Evolutionary conservation across 1,140 invertebrate genomes (phyloP).

Genomic region (Mactra quadrangularis): DNA sequence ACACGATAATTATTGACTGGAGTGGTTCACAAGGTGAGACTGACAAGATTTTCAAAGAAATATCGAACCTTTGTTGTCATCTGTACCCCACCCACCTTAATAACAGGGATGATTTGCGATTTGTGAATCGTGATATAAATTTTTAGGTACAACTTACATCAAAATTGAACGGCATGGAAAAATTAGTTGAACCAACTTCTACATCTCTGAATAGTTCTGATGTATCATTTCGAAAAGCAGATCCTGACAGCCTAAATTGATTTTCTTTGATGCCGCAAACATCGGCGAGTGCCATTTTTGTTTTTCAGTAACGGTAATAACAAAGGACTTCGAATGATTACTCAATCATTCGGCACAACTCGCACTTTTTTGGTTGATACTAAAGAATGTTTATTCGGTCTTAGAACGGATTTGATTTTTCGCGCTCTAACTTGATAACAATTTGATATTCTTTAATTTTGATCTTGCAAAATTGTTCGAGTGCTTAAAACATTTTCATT

Average conservation of each 20-base stretch:
- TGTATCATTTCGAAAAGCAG: constrained; percentile 17
- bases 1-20: no score
- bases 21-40: no score
- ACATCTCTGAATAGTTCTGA: constrained; percentile 66
- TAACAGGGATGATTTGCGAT: constrained; percentile 34
- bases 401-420: no score
- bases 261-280: constrained; percentile 75
- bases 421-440: no score
- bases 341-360: no score
- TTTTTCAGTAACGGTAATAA: no score
- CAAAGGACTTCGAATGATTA: no score
- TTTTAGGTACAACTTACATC: constrained; percentile 71
- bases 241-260: constrained; percentile 59
- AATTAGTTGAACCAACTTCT: constrained; percentile 69
- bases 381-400: no score
- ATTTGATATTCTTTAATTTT: neutral
- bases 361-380: no score
- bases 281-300: constrained; percentile 80
- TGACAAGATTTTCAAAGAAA: no score
- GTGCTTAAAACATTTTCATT: no score
- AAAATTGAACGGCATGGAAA: constrained; percentile 75
- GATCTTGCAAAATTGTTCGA: neutral
- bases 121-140: neutral
- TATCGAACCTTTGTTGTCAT: no score
- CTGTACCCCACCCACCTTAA: neutral